These are phyloP conservation scores for Phylloscopus trochilus DNA, from an alignment of 2,113 vertebrate species.

Conservation along the genomic window DNA sequence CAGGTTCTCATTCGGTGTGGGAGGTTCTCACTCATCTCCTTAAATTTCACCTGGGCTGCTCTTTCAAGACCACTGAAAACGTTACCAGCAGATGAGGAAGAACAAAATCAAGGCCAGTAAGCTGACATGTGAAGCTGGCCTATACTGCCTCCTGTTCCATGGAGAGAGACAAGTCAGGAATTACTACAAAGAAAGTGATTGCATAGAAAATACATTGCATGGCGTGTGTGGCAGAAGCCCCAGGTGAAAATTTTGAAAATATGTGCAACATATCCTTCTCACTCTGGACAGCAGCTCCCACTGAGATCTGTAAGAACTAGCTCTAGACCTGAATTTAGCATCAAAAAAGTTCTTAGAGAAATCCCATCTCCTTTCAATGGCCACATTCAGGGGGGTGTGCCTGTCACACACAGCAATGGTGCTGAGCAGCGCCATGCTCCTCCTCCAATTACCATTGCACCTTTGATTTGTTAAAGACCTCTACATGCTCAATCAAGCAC, in stretches of 20 bases:
- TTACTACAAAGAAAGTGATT: not conserved
- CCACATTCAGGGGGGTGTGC: not conserved
- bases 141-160: not conserved
- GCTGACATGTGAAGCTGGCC: not conserved
- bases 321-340: not conserved
- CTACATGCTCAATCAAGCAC: not conserved
- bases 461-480: not conserved
- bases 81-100: accelerated
- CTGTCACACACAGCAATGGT: not conserved
- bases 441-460: not conserved
- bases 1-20: accelerated
- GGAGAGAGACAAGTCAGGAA: not conserved
- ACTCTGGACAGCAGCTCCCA: not conserved
- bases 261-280: not conserved
- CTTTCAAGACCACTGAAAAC: not conserved
- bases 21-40: not conserved
- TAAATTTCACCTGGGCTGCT: not conserved
- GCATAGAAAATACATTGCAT: not conserved
- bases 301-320: not conserved
- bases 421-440: not conserved
- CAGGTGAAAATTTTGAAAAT: not conserved
- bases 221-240: not conserved
- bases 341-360: not conserved
- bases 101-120: not conserved
- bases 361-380: not conserved